These are phyloP conservation scores for Metopolophium dirhodum DNA, from an alignment of 1,140 invertebrate genomes.

Conservation along the genomic window DNA sequence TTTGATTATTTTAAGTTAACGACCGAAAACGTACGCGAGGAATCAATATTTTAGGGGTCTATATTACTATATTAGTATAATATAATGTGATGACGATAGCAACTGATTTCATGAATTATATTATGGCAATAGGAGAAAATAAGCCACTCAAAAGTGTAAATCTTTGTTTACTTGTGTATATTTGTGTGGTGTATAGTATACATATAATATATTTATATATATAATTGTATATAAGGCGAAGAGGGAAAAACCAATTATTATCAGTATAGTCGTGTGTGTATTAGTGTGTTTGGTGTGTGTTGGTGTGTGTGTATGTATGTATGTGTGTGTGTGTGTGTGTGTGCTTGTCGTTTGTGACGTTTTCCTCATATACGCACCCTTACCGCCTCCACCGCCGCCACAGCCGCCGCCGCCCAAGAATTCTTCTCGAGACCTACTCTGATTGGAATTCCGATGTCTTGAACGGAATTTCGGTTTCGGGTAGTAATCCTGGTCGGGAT, in stretches of 20 bases:
- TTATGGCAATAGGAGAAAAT: not conserved
- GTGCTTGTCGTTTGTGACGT: not conserved
- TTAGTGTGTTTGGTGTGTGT: not conserved
- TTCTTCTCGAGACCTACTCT: constrained; percentile 12
- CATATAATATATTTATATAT: not conserved
- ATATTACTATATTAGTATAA: not conserved
- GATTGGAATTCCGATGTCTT: constrained; percentile 48
- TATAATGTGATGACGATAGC: not conserved
- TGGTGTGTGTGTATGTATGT: not conserved
- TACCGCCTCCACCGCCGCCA: not conserved
- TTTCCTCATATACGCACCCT: constrained; percentile 4
- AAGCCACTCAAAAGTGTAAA: too few relatives aligned
- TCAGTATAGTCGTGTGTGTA: too few relatives aligned
- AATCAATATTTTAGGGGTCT: not conserved
- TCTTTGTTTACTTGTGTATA: not conserved
- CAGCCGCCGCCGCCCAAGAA: not conserved
- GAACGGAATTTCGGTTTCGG: constrained; percentile 36
- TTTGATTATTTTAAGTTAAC: not conserved
- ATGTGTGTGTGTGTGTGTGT: not conserved
- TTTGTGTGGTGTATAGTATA: too few relatives aligned
- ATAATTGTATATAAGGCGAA: too few relatives aligned
- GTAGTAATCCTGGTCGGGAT: constrained; percentile 23
- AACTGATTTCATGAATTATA: not conserved
- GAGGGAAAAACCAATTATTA: not conserved
- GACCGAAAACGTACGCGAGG: not conserved